Conservation (phyloP, 2,797 vertebrate species). For the Hydrophis major region DNA sequence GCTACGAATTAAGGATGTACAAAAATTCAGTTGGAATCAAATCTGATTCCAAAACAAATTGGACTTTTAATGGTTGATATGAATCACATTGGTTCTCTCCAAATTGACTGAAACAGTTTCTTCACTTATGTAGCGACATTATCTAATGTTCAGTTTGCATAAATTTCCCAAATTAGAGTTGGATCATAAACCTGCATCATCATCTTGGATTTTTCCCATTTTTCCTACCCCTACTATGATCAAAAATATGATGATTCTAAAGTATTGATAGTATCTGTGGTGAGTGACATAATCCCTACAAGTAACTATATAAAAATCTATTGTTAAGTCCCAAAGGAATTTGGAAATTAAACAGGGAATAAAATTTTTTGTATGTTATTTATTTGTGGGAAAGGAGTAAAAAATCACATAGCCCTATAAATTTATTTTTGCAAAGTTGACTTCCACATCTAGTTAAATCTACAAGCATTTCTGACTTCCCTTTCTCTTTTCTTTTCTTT, state of each 20-base stretch:
- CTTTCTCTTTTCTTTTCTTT: conserved; percentile 32
- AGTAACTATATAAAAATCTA: not conserved
- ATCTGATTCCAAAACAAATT: not conserved
- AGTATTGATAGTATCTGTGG: not conserved
- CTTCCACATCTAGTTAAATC: conserved; percentile 59
- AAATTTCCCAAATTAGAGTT: not conserved
- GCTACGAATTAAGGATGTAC: not conserved
- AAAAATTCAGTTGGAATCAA: not conserved
- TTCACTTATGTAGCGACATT: not conserved
- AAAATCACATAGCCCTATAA: not conserved
- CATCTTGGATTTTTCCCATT: not conserved
- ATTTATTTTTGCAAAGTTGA: conserved; percentile 1
- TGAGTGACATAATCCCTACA: not conserved
- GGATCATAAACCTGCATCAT: not conserved
- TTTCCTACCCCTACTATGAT: not conserved
- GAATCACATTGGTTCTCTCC: not conserved
- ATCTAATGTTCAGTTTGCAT: not conserved
- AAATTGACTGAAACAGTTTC: not conserved
- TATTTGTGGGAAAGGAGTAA: not conserved
- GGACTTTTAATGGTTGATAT: not conserved
- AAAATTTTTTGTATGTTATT: not conserved
- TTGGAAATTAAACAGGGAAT: not conserved
- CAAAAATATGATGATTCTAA: not conserved
- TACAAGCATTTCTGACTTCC: conserved; percentile 54
- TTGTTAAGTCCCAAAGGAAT: not conserved